A percentile compares a stretch with the other conserved stretches of the same genome.
Conservation (phyloP, 2,113 vertebrate species). For the Entomyzon cyanotis region DNA sequence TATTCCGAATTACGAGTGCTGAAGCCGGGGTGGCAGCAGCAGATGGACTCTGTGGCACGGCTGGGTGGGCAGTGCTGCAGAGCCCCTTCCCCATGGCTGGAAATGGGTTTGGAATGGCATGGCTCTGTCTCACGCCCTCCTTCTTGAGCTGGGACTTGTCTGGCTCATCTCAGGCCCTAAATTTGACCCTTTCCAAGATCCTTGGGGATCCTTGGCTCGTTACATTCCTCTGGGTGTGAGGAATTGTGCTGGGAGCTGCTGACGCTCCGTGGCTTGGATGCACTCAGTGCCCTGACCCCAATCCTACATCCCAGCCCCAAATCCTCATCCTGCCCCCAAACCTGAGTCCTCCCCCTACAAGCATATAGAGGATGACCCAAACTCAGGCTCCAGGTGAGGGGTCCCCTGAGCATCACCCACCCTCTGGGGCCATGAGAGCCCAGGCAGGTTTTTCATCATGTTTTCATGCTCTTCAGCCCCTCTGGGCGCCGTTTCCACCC, state of each 20-base stretch:
- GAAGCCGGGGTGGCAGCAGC: neutral
- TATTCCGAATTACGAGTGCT: accelerated
- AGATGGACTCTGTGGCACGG: accelerated
- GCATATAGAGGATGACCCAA: accelerated
- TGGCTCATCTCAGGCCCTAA: neutral
- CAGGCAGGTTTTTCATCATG: accelerated
- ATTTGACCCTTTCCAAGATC: neutral
- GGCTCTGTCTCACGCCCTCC: accelerated
- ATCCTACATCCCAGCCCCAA: neutral
- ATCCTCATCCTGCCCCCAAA: neutral
- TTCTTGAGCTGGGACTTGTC: neutral
- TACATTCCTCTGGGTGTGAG: neutral
- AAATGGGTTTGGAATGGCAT: accelerated
- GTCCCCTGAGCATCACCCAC: accelerated
- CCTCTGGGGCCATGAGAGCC: accelerated
- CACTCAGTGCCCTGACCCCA: accelerated
- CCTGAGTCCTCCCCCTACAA: neutral
- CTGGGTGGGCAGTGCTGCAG: accelerated
- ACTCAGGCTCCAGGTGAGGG: accelerated
- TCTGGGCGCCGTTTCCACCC: accelerated
- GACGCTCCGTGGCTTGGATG: neutral
- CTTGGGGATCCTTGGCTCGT: neutral
- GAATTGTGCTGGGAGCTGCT: accelerated
- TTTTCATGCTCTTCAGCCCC: neutral
- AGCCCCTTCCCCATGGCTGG: neutral